Evolutionary conservation across 2,113 vertebrate species (phyloP).

Genomic region (Collichthys lucidus): DNA sequence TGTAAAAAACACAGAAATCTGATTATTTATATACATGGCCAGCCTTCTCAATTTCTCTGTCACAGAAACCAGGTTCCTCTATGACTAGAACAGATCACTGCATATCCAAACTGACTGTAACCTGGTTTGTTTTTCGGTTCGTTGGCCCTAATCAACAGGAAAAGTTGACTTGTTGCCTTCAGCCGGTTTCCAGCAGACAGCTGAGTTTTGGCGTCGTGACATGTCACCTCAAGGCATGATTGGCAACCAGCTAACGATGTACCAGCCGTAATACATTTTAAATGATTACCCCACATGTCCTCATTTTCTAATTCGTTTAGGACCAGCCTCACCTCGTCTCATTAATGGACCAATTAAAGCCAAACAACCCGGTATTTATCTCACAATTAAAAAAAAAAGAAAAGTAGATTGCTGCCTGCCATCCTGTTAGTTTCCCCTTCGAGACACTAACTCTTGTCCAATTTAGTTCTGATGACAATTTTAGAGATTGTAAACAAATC

Average conservation of each 20-base stretch:
- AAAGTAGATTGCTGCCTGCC: background rate
- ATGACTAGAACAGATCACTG: background rate
- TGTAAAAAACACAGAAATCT: background rate
- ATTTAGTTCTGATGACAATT: slow-evolving; percentile 53
- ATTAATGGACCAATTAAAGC: slow-evolving; percentile 38
- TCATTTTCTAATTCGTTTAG: no score
- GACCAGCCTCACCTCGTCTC: background rate
- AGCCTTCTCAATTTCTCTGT: background rate
- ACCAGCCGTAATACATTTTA: background rate
- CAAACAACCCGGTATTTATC: background rate
- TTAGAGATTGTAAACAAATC: slow-evolving; percentile 67
- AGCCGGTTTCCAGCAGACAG: background rate
- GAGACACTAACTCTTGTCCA: slow-evolving; percentile 10
- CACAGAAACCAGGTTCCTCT: background rate
- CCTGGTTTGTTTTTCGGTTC: background rate
- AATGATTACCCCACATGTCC: no score
- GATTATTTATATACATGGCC: background rate
- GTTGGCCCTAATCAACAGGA: background rate
- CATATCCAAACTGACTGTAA: background rate
- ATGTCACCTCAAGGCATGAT: background rate
- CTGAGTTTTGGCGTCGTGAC: background rate
- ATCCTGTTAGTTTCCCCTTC: background rate
- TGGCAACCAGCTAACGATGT: background rate
- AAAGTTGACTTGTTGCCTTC: background rate
- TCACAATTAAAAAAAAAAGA: background rate